Conservation (phyloP, 1,140 invertebrate species). For the Papilio polyxenes region DNA sequence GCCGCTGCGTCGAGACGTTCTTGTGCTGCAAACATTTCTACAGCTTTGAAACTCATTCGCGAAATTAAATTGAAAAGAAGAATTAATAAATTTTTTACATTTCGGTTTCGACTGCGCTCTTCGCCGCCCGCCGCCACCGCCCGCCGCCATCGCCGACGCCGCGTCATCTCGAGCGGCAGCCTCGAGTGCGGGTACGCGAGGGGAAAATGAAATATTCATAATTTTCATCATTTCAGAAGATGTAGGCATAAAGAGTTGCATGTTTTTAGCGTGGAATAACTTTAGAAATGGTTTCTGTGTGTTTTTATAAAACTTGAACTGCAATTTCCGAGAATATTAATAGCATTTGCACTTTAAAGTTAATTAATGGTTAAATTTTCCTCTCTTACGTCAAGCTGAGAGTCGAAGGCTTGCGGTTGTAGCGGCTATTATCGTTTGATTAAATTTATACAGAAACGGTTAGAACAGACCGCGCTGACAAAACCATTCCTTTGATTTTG, state of each 20-base stretch:
- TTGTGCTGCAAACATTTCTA: slow-evolving; percentile 55
- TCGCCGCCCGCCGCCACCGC: slow-evolving; percentile 4
- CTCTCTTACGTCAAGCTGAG: background rate
- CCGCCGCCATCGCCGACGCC: background rate
- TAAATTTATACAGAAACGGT: slow-evolving; percentile 7
- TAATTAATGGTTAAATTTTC: slow-evolving; percentile 35
- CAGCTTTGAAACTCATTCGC: slow-evolving; percentile 66
- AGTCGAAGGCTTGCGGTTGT: slow-evolving; percentile 5
- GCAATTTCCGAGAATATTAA: slow-evolving; percentile 28
- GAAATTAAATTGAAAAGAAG: slow-evolving; percentile 70
- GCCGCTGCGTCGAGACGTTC: slow-evolving; percentile 63
- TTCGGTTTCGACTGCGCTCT: slow-evolving; percentile 39
- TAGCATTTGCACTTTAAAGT: slow-evolving; percentile 22
- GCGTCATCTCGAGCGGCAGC: slow-evolving; percentile 24
- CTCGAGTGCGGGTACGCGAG: slow-evolving; percentile 28
- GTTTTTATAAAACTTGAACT: slow-evolving; percentile 37
- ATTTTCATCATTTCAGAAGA: slow-evolving; percentile 35
- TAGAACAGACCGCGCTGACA: slow-evolving; percentile 6
- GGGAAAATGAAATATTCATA: slow-evolving; percentile 39
- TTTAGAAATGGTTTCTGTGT: slow-evolving; percentile 32
- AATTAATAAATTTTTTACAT: slow-evolving; percentile 71
- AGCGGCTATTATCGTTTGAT: slow-evolving; percentile 19
- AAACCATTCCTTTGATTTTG: background rate
- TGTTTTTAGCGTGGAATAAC: slow-evolving; percentile 32
- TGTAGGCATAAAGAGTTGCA: slow-evolving; percentile 33